Conservation (phyloP, 2,888 invertebrate species). For the Muscina levida region DNA sequence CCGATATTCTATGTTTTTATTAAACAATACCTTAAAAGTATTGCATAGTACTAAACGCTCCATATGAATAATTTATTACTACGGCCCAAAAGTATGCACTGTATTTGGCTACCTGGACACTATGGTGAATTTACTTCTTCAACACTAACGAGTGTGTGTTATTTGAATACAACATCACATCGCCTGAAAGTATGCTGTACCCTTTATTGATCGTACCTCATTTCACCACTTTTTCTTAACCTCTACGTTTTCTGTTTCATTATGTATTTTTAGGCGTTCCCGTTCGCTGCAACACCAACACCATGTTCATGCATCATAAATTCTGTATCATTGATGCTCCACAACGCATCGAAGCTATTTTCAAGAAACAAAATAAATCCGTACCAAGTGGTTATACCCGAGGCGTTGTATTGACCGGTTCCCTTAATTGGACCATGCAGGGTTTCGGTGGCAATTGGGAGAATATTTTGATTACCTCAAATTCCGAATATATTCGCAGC, state of each 20-base stretch:
- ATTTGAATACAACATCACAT: no score
- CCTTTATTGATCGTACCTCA: neutral
- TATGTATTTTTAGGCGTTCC: conserved; percentile 71
- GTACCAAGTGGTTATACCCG: conserved; percentile 49
- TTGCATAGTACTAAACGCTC: no score
- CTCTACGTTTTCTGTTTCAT: conserved; percentile 43
- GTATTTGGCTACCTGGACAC: no score
- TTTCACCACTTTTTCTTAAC: conserved; percentile 5
- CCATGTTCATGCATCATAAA: conserved; percentile 78
- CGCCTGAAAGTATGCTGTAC: conserved; percentile 26
- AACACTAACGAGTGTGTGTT: no score
- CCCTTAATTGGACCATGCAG: conserved; percentile 76
- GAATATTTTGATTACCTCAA: conserved; percentile 74
- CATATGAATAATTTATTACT: no score
- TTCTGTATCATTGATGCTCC: conserved; percentile 76
- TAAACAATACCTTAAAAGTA: no score
- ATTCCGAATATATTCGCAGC: conserved; percentile 62
- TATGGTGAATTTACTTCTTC: no score
- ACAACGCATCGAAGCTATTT: conserved; percentile 65
- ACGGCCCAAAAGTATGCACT: no score
- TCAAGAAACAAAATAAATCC: conserved; percentile 50
- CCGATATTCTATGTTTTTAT: no score
- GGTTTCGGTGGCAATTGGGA: conserved; percentile 77
- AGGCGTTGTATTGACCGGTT: conserved; percentile 72
- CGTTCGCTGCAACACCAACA: conserved; percentile 69